Conservation (phyloP, 2,797 vertebrate species). For the Anas georgica region DNA sequence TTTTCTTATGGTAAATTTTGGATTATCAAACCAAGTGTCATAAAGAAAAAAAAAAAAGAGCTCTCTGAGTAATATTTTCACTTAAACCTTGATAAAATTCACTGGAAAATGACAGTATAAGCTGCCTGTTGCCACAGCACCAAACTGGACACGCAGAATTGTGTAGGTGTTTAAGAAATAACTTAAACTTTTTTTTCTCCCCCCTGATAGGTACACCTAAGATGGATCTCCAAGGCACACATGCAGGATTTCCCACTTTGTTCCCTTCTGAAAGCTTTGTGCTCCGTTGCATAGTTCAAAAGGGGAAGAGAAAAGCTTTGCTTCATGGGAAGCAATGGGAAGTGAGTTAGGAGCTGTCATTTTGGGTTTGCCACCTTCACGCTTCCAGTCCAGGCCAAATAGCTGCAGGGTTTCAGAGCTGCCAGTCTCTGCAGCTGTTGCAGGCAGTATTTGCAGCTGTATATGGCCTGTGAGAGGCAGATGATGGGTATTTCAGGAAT, state of each 20-base stretch:
- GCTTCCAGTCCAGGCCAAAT: neutral
- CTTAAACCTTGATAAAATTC: neutral
- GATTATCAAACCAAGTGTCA: neutral
- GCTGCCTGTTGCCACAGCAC: neutral
- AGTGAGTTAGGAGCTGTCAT: neutral
- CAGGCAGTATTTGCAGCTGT: neutral
- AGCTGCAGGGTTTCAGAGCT: neutral
- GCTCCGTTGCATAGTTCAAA: neutral
- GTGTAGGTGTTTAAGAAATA: neutral
- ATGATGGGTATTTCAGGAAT: neutral
- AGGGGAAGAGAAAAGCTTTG: neutral
- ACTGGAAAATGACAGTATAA: neutral
- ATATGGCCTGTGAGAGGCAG: neutral
- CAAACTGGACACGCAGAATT: rapidly evolving
- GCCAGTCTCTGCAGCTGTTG: neutral
- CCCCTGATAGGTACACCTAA: neutral
- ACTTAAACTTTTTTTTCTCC: neutral
- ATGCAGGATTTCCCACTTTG: neutral
- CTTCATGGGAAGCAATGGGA: neutral
- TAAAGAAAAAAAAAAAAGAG: neutral
- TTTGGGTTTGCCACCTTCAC: neutral
- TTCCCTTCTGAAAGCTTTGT: neutral
- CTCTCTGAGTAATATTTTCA: neutral
- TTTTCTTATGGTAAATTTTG: neutral
- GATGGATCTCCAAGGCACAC: neutral